These are phyloP conservation scores for Mergus octosetaceus DNA, from an alignment of 2,797 vertebrate genomes.

Conservation along the genomic window DNA sequence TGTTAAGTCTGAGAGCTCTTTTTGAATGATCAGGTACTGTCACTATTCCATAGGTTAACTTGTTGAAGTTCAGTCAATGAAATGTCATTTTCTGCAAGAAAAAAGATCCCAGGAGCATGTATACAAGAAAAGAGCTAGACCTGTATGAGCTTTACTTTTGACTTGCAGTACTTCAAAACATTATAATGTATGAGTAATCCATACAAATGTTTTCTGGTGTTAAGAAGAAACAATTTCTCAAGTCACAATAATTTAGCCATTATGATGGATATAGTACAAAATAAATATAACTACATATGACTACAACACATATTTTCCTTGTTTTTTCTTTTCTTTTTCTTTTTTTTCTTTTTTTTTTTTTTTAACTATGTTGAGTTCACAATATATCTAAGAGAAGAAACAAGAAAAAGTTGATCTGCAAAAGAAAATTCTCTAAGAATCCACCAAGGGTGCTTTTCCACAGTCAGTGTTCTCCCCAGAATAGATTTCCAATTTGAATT, in stretches of 20 bases:
- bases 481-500: neutral
- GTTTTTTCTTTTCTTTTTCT: neutral
- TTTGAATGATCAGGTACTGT: neutral
- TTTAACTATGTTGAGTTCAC: neutral
- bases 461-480: neutral
- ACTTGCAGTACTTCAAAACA: neutral
- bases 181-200: neutral
- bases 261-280: neutral
- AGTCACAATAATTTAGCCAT: neutral
- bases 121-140: neutral
- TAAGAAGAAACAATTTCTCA: neutral
- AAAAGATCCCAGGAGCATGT: neutral
- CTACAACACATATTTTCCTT: neutral
- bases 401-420: neutral
- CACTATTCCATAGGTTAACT: neutral
- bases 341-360: neutral
- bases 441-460: neutral
- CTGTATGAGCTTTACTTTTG: neutral
- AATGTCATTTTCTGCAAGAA: neutral
- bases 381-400: neutral
- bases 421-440: neutral
- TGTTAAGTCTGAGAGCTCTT: neutral
- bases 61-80: neutral
- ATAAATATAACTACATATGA: neutral
- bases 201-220: neutral